Conservation (phyloP, 2,888 invertebrate species). For the Ellobium chinense region DNA sequence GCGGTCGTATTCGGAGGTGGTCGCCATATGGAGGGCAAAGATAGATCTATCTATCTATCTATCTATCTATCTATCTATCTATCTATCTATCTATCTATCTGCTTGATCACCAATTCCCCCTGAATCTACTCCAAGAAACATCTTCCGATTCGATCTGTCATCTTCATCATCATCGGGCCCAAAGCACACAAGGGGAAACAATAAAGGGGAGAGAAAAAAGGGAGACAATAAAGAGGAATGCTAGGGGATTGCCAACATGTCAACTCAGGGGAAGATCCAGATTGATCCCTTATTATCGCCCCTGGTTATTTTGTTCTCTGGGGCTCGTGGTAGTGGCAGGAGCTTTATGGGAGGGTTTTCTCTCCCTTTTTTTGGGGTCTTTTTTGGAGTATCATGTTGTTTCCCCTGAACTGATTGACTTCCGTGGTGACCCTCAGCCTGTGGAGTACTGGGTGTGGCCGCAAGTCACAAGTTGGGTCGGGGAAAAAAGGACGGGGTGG, state of each 20-base stretch:
- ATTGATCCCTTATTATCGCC: conserved; percentile 40
- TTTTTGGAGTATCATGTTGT: neutral
- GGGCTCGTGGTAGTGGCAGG: conserved; percentile 24
- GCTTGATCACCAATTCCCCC: neutral
- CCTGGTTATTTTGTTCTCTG: conserved; percentile 30
- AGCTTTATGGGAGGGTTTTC: conserved; percentile 18
- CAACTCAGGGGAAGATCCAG: conserved; percentile 30
- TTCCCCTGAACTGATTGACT: conserved; percentile 18
- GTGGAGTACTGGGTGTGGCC: too few relatives aligned
- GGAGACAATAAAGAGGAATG: conserved; percentile 12
- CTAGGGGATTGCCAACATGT: conserved; percentile 30
- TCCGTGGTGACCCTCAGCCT: neutral
- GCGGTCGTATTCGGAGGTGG: too few relatives aligned
- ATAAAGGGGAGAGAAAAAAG: neutral
- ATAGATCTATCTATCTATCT: neutral
- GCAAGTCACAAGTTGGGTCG: too few relatives aligned
- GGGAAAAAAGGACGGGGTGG: neutral
- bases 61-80: neutral
- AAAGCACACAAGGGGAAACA: too few relatives aligned
- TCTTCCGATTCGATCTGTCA: too few relatives aligned
- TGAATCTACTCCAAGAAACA: too few relatives aligned
- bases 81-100: neutral
- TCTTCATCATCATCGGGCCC: too few relatives aligned
- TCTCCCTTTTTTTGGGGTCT: neutral
- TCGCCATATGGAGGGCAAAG: too few relatives aligned